phyloP scores from a whole-genome alignment of 2,797 vertebrate species.

The Smutsia temminckii region DNA sequence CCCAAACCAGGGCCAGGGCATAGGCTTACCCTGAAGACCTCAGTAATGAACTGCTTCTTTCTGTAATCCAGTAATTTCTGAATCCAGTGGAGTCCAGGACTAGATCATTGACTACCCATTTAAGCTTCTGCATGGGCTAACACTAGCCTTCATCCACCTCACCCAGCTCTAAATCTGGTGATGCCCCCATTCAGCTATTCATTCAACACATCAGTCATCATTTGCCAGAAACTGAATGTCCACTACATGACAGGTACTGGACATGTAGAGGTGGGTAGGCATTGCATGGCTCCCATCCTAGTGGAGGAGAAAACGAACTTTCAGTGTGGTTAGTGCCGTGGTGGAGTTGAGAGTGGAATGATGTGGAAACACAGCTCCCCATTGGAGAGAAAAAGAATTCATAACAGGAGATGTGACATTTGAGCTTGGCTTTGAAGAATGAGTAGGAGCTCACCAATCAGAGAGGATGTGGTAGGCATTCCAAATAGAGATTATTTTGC shows the following conservation, averaged over 20 bases:
- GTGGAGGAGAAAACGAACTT: background rate
- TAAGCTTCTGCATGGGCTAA: background rate
- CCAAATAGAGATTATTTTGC: conserved; percentile 21
- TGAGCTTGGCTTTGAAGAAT: conserved; percentile 44
- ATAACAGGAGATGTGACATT: background rate
- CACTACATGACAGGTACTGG: background rate
- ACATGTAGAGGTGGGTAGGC: background rate
- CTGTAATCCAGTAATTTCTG: background rate
- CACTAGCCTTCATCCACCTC: background rate
- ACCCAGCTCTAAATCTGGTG: background rate
- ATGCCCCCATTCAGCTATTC: background rate
- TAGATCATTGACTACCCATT: background rate
- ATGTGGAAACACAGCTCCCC: background rate
- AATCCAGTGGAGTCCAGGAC: background rate
- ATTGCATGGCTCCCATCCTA: background rate
- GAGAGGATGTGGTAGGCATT: background rate
- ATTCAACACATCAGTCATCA: conserved; percentile 2
- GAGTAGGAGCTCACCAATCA: background rate
- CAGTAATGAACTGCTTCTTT: conserved; percentile 15
- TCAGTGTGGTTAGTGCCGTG: background rate
- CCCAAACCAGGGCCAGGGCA: background rate
- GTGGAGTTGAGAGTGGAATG: background rate
- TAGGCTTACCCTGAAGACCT: background rate
- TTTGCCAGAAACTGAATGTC: conserved; percentile 4
- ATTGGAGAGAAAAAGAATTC: background rate